These are phyloP conservation scores for Triplophysa siluroides DNA, from an alignment of 2,113 vertebrate species.

Conservation along the genomic window DNA sequence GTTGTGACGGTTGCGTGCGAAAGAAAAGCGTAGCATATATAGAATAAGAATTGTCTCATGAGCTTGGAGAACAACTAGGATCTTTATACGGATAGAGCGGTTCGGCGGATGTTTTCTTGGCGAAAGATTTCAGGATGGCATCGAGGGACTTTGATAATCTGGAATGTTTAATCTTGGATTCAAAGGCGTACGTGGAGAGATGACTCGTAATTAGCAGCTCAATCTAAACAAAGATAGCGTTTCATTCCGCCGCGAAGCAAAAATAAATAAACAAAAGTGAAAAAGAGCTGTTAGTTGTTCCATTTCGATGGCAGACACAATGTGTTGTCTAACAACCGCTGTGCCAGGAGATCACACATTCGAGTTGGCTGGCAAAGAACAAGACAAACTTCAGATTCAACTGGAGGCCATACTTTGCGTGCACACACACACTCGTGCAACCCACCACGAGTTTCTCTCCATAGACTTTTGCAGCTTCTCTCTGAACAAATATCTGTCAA, in stretches of 20 bases:
- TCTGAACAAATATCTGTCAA: slow-evolving; percentile 40
- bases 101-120: neutral
- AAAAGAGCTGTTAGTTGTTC: slow-evolving; percentile 37
- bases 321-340: slow-evolving; percentile 29
- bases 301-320: slow-evolving; percentile 26
- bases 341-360: slow-evolving; percentile 25
- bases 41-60: slow-evolving; percentile 4
- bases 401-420: neutral
- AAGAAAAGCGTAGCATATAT: slow-evolving; percentile 12
- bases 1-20: slow-evolving; percentile 34
- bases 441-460: neutral
- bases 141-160: neutral
- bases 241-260: neutral
- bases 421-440: neutral
- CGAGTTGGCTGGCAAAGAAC: slow-evolving; percentile 14
- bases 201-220: neutral
- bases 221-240: neutral
- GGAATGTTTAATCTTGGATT: neutral
- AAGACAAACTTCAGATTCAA: slow-evolving; percentile 36
- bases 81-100: neutral
- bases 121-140: neutral
- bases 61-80: slow-evolving; percentile 1
- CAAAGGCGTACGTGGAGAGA: neutral
- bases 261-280: neutral
- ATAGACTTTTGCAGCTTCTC: neutral